Base-by-base conservation (phyloP, 1,140 invertebrate genomes). In the Eumeta japonica region DNA sequence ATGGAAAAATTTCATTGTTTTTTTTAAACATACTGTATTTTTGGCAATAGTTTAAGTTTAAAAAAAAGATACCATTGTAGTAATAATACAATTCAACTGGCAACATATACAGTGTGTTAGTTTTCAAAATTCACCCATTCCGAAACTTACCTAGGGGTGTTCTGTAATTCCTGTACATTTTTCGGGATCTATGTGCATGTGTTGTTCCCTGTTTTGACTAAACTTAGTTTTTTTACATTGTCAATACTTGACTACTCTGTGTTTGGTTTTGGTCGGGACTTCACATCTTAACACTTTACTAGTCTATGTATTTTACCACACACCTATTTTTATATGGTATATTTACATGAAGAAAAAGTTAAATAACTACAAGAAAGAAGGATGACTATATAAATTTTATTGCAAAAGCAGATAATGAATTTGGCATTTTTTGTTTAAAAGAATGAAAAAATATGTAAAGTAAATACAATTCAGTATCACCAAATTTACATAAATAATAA, bases 321-420 rank as follows among this genome's bases (percentile, higher is more conserved):
- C n/a, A n/a, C n/a, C n/a, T n/a, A n/a, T n/a, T n/a, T n/a, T n/a
- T n/a, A n/a, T n/a, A n/a, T n/a, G n/a, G n/a, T 55, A 59, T 49
- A 35, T 35, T 35, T 36, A 39, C 17, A 37, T 37, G 35, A 41
- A 24, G 16, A 39, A 35, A 35, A 13, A 16, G 11, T 13, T 35
- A 35, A 27, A 60, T 58, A 5, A 64, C 65, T 0, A 48, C 62
- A 31, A 66, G 71, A 33, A 41, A 65, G 1, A 64, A 67, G 43
- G 70, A 73, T 38, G 68, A 73, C 40, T 70, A 73, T 43, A 65
- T 71, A 11, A 52, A 63, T 12, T 50, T 62, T 18, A 63, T 73
- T n/a, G n/a, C n/a, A n/a, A n/a, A n/a, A n/a, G n/a, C n/a, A n/a
- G n/a, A n/a, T n/a, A n/a, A n/a, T n/a, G n/a, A n/a, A n/a, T n/a